Percentiles rank a stretch among this genome's conserved stretches.
Evolutionary conservation across 2,113 vertebrate species (phyloP).

Genomic region (Mus spicilegus): DNA sequence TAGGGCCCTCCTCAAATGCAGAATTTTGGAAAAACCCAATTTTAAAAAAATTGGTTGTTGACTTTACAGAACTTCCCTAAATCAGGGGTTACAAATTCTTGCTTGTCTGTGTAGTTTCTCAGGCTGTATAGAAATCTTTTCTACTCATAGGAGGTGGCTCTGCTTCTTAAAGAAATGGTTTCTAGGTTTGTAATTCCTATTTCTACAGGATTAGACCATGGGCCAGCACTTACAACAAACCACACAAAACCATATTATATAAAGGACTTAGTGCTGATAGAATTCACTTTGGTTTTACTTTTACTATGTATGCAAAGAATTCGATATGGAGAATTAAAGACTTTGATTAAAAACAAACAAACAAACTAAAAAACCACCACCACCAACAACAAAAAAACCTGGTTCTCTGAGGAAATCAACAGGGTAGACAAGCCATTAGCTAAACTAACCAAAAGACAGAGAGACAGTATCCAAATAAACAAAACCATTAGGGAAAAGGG

Average conservation of each 20-base stretch:
- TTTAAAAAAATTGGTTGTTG: neutral
- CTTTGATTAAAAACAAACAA: no score
- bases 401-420: no score
- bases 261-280: neutral
- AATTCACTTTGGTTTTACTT: neutral
- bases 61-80: neutral
- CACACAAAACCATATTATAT: no score
- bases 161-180: neutral
- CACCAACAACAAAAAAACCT: no score
- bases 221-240: neutral
- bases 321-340: neutral
- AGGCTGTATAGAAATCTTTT: neutral
- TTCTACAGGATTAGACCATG: neutral
- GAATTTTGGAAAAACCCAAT: neutral
- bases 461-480: no score
- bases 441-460: no score
- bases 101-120: neutral
- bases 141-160: neutral
- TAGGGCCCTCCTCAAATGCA: neutral
- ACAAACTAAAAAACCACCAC: no score
- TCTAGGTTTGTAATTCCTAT: neutral
- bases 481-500: no score
- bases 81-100: neutral
- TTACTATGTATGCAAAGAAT: neutral
- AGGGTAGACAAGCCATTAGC: no score